Conservation (phyloP, 2,113 vertebrate genomes). For the Shinisaurus crocodilurus region DNA sequence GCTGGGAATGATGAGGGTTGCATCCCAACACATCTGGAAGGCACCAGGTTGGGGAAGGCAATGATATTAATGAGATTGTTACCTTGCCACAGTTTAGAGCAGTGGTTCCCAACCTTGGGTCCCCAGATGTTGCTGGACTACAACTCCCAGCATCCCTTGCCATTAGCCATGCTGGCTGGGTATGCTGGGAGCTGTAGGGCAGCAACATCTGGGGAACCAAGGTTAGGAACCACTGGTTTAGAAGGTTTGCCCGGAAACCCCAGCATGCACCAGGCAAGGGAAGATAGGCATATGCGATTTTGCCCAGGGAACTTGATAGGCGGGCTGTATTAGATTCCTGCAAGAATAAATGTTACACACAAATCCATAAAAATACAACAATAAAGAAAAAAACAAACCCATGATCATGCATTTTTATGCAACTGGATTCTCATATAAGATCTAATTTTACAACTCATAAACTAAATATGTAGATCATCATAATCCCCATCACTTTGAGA, state of each 20-base stretch:
- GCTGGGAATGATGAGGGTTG: no score
- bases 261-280: neutral
- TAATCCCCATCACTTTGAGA: neutral
- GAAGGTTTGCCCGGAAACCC: neutral
- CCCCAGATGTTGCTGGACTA: no score
- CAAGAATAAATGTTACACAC: neutral
- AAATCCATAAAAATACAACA: neutral
- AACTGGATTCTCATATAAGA: neutral
- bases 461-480: neutral
- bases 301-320: neutral
- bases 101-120: no score
- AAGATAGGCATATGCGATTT: neutral
- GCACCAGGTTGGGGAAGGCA: no score
- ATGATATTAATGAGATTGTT: no score
- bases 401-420: neutral
- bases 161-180: no score
- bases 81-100: neutral
- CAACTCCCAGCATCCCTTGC: no score
- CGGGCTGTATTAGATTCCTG: neutral
- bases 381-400: neutral
- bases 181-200: no score
- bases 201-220: no score
- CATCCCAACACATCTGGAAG: no score
- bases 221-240: no score
- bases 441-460: neutral